Percentiles rank a stretch among this genome's conserved stretches.
phyloP scores from a whole-genome alignment of 92 coral and sea anemone species.

The Anthopleura xanthogrammica region DNA sequence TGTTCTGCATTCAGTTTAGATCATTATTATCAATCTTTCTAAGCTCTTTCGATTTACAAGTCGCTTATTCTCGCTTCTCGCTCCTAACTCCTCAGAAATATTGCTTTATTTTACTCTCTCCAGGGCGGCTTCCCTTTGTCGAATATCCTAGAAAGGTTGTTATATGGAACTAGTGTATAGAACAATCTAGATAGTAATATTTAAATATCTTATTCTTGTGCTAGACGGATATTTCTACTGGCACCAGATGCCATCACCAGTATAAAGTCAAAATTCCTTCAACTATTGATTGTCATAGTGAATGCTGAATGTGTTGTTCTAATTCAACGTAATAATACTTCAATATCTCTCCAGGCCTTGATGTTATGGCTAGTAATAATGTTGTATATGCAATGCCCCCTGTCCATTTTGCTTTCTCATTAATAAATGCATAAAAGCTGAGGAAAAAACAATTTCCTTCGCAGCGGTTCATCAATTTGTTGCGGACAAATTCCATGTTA shows the following conservation, averaged over 20 bases:
- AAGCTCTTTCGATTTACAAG: too few species aligned
- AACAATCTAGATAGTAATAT: too few species aligned
- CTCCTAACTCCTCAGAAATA: too few species aligned
- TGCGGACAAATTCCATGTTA: not conserved
- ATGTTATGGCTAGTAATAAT: not conserved
- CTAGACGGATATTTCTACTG: not conserved
- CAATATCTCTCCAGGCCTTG: not conserved
- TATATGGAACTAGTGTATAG: too few species aligned
- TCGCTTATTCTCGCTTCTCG: too few species aligned
- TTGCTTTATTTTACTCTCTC: too few species aligned
- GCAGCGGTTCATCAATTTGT: too few species aligned
- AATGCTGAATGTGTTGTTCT: not conserved
- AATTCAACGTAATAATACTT: not conserved
- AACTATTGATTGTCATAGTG: not conserved
- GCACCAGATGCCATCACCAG: not conserved
- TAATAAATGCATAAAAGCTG: not conserved
- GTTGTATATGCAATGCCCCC: not conserved
- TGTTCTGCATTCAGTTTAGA: too few species aligned
- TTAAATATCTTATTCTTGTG: not conserved
- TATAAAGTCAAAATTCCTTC: not conserved
- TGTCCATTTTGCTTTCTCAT: not conserved
- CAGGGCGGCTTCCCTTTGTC: too few species aligned
- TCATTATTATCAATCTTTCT: too few species aligned
- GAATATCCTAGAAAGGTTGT: too few species aligned
- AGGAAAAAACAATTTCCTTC: not conserved